phyloP scores from a whole-genome alignment of 2,113 vertebrate genomes.

The Lepidothrix coronata region DNA sequence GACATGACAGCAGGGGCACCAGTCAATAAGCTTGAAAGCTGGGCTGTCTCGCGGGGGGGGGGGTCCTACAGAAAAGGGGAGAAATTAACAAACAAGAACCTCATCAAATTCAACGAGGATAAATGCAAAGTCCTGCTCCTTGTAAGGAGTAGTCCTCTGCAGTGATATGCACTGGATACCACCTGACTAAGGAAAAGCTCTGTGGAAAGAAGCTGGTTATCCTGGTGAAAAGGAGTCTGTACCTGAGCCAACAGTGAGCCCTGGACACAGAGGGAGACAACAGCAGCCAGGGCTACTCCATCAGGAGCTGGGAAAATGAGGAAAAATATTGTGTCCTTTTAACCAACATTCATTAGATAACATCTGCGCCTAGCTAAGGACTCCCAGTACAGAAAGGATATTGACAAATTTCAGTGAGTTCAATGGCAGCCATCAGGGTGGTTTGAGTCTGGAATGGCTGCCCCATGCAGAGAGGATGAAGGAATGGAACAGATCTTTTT shows the following conservation, averaged over 20 bases:
- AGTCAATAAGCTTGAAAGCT: background rate
- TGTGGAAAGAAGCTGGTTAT: background rate
- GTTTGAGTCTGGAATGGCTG: background rate
- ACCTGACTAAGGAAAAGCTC: background rate
- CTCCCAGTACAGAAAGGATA: background rate
- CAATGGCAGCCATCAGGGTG: background rate
- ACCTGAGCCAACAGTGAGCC: background rate
- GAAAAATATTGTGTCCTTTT: background rate
- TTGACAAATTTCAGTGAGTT: background rate
- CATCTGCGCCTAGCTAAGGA: background rate
- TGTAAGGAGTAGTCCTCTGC: background rate
- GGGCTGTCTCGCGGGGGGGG: background rate
- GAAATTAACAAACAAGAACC: background rate
- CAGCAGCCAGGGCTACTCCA: background rate
- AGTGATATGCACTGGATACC: fast-evolving
- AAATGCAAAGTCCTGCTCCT: background rate
- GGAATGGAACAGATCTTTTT: background rate
- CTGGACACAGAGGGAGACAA: background rate
- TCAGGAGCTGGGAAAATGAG: background rate
- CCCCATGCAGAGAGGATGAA: fast-evolving
- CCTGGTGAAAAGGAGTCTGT: background rate
- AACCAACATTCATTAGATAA: background rate
- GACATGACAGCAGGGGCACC: background rate
- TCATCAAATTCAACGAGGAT: background rate
- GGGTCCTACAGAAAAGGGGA: background rate